Percentiles rank a stretch among this genome's conserved stretches.
These are phyloP conservation scores for Cranoglanis bouderius DNA, from an alignment of 2,113 vertebrate genomes.

Conservation along the genomic window DNA sequence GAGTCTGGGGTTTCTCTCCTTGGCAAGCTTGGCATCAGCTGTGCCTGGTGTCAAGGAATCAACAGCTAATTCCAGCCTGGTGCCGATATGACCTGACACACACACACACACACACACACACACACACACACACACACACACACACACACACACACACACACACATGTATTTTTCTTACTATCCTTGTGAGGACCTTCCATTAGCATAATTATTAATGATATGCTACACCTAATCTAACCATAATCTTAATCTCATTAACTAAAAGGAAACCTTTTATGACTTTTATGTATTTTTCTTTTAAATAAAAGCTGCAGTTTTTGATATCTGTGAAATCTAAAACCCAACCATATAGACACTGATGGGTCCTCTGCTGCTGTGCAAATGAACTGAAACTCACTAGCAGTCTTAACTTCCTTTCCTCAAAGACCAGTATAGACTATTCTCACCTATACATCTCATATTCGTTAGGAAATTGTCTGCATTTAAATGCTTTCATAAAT, in stretches of 20 bases:
- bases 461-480: background rate
- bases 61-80: slow-evolving; percentile 60
- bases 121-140: background rate
- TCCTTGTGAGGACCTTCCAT: background rate
- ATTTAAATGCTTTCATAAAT: slow-evolving; percentile 25
- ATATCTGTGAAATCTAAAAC: slow-evolving; percentile 21
- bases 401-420: background rate
- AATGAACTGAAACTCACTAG: background rate
- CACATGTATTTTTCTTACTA: background rate
- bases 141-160: background rate
- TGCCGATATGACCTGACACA: slow-evolving; percentile 42
- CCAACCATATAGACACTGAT: background rate
- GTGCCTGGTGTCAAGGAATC: slow-evolving; percentile 63
- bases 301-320: background rate
- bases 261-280: background rate
- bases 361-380: slow-evolving; percentile 2
- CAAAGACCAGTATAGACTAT: background rate
- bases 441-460: background rate
- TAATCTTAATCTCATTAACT: background rate
- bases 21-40: slow-evolving; percentile 58
- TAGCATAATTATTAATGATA: background rate
- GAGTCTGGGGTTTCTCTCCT: slow-evolving; percentile 56
- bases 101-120: slow-evolving; percentile 17
- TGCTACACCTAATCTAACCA: background rate
- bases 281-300: background rate